Evolutionary conservation across 92 coral and sea anemone genomes (phyloP), one percentile per base, ranked within the genome.

Genomic region (Diadumene lineata): DNA sequence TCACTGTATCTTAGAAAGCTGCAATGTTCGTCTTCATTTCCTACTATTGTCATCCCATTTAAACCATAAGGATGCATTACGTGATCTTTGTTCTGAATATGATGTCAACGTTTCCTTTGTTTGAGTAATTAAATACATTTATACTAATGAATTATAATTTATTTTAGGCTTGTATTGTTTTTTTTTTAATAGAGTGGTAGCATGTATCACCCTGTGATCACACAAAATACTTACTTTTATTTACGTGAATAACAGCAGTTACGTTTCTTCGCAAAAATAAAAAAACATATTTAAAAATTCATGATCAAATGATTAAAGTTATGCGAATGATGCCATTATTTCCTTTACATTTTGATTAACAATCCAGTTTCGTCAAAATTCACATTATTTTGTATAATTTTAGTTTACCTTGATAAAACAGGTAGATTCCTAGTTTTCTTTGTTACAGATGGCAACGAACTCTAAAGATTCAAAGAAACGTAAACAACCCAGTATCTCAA

Each of bases 391-490:
- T 44, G 51, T 44, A 8, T 44, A 44, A 44, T 44, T 44, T 44
- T 44, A 44, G 51, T 44, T 44, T n/a, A n/a, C n/a, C n/a, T n/a
- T n/a, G n/a, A n/a, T n/a, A n/a, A n/a, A n/a, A n/a, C n/a, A n/a
- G n/a, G 51, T 44, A 44, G 9, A 44, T 44, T 44, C 51, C 51
- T 8, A 44, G 51, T 44, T 44, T 44, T 44, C 17, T 44, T 56
- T 56, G 23, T 56, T 56, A 56, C 62, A 56, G 62, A 56, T 21
- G 62, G 24, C 62, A 56, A 56, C 24, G 62, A 21, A 10, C 62
- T 56, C 25, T 88, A 80, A 74, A 75, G 70, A 64, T 22, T 27
- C 70, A 64, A 64, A 64, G 70, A 64, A 64, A 64, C 70, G 70
- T 64, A 64, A 64, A 64, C 70, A 64, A 19, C 70, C 43, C 31